phyloP scores from a whole-genome alignment of 2,888 invertebrate genomes.

The Plusia festucae region DNA sequence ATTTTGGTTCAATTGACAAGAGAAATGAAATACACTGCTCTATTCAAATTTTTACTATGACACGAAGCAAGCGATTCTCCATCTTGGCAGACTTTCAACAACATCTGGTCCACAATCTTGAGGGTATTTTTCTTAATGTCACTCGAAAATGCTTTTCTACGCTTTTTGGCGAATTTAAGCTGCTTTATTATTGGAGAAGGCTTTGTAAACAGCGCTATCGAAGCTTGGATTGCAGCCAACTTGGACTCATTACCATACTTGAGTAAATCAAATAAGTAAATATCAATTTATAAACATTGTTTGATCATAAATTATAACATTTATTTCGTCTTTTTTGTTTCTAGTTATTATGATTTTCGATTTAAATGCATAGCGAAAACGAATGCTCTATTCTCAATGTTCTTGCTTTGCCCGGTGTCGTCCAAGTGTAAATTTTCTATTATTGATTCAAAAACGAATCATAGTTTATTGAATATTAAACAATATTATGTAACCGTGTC shows the following conservation, averaged over 20 bases:
- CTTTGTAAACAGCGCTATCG: slow-evolving; percentile 54
- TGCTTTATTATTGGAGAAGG: slow-evolving; percentile 43
- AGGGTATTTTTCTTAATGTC: slow-evolving; percentile 48
- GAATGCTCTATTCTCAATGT: slow-evolving; percentile 13
- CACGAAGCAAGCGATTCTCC: slow-evolving; percentile 32
- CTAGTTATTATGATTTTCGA: slow-evolving; percentile 27
- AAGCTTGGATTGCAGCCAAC: slow-evolving; percentile 58
- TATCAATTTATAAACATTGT: slow-evolving; percentile 40
- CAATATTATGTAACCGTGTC: too few species aligned
- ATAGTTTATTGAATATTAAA: background rate
- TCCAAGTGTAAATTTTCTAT: background rate
- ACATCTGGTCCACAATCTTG: slow-evolving; percentile 45
- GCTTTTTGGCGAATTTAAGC: slow-evolving; percentile 36
- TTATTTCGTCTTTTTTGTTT: slow-evolving; percentile 18
- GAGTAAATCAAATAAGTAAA: slow-evolving; percentile 30
- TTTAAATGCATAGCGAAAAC: slow-evolving; percentile 34
- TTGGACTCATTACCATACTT: slow-evolving; percentile 50
- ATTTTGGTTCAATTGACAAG: slow-evolving; percentile 42
- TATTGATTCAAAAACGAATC: background rate
- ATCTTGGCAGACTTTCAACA: slow-evolving; percentile 60
- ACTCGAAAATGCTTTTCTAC: slow-evolving; percentile 34
- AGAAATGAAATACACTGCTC: slow-evolving; percentile 60
- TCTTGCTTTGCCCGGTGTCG: slow-evolving; percentile 8
- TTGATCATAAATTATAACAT: slow-evolving; percentile 13
- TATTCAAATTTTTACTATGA: slow-evolving; percentile 54